Evolutionary conservation across 2,797 vertebrate species (phyloP), one percentile per base, ranked within the genome.

Genomic region (Gadopsis bispinosus): DNA sequence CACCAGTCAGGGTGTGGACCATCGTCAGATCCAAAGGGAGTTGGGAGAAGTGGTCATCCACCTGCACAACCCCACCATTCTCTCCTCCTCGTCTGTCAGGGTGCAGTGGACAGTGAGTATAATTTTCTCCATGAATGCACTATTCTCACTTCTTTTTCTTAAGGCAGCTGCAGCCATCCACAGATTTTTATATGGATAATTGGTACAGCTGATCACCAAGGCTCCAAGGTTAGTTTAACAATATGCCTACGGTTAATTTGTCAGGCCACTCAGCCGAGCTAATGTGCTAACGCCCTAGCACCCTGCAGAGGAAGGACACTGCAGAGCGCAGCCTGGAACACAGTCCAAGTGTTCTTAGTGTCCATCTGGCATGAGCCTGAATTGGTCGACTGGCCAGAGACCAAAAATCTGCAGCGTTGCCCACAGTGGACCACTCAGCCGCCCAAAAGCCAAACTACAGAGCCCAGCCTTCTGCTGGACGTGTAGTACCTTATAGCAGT

Each of bases 31-130:
- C 74, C 97, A 99, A 86, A 95, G 96, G 81, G 98, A 99, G 70
- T 84, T 99, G 71, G 98, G 97, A 20, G 97, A 98, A 0, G 97
- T 99, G 4, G 94, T 99, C 55, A 94, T 99, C 70, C 98, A 99
- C 90, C 96, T 99, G 37, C 98, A 99, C 94, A 99, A 98, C 88
- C 98, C 98, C 17, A 98, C 97, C 73, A 97, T 98, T 83, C 97
- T 99, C 79, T 99, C 98, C 33, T 99, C 98, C 12, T 99, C 98
- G 1, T 97, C 98, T 1, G 95, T 99, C 41, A 96, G 98, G 92
- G 96, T 99, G 80, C 98, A 99, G 77, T 99, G 98, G 98, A 99
- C 97, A 39, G 98, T 99, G 91, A 98, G 97, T 90, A 65, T 58
- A 7, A 31, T 65, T 76, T 79, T 60, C 48, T 48, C 9, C 39